Base-by-base conservation (phyloP, 1,140 invertebrate genomes). In the Bombus huntii region DNA sequence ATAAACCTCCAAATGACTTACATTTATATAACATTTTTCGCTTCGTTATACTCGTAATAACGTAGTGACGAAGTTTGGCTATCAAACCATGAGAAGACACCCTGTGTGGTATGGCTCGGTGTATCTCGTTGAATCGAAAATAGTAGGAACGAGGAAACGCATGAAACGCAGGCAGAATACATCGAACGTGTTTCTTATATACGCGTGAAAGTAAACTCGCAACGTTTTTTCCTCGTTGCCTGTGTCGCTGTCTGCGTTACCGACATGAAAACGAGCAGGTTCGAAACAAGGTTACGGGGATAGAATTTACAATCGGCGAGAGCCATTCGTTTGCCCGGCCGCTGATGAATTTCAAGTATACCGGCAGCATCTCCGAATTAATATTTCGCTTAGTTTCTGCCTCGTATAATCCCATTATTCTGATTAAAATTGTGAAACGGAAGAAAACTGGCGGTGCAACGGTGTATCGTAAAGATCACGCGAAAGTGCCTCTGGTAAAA, bases 221-320 rank as follows among this genome's bases (percentile, higher is more conserved):
- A 31, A 42, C 44, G 53, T 39, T 68, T 70, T 42, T 31, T 39
- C 42, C 42, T 22, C 12, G 66, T 34, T 31, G 25, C 0, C 12
- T 2, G 47, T 53, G 18, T 53, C 47, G 47, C 22, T 31, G 59
- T 62, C 66, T n/a, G 44, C 57, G 81, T 70, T 74, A 42, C 28
- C 28, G 81, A 34, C 44, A 44, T 22, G 73, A 34, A 77, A 83
- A 83, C 25, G 57, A 77, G 42, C 22, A 83, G 73, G 59, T 39
- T n/a, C 13, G 44, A 15, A 22, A 59, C 57, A 82, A 75, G 42
- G 57, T 34, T 81, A 25, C 18, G 18, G 47, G 47, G 18, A 53
- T 22, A 8, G 18, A 75, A 75, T 75, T 47, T 44, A n/a, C 57
- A 66, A 53, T 53, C 47, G 47, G 18, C 0, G 2, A 10, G 44